Percentiles rank a stretch among this genome's conserved stretches.
Conservation (phyloP, 2,113 vertebrate genomes). For the Loxodonta africana region DNA sequence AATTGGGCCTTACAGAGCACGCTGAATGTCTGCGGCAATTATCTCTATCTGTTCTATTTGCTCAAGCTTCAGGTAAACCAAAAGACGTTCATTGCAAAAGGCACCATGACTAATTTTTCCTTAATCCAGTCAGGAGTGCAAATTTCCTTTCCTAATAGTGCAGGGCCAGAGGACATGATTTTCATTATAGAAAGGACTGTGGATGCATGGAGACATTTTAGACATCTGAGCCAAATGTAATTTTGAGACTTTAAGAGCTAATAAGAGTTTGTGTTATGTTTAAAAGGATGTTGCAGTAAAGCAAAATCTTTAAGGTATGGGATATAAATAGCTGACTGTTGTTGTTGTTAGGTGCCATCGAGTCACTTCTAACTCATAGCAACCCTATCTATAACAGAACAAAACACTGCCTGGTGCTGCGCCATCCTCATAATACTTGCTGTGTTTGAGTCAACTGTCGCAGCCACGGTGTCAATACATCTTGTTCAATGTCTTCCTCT, state of each 20-base stretch:
- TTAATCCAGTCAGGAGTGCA: constrained; percentile 77
- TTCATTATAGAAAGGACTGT: constrained; percentile 39
- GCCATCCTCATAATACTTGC: no score
- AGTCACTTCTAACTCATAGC: no score
- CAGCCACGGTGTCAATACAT: no score
- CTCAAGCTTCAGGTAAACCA: constrained; percentile 54
- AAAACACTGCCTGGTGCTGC: no score
- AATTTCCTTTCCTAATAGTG: constrained; percentile 71
- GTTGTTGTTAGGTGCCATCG: no score
- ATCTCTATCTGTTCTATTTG: constrained; percentile 69
- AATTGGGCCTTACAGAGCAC: not conserved
- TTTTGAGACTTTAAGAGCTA: constrained; percentile 61
- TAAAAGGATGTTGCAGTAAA: constrained; percentile 57
- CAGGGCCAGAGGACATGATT: constrained; percentile 44
- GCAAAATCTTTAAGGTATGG: constrained; percentile 51
- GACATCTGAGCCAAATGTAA: constrained; percentile 67
- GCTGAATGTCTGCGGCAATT: constrained; percentile 47
- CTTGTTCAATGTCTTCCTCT: no score
- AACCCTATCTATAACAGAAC: no score
- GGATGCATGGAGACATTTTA: constrained; percentile 41
- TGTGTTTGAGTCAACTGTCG: no score
- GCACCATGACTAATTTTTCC: constrained; percentile 51
- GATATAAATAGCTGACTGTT: constrained; percentile 27
- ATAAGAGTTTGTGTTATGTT: constrained; percentile 68
- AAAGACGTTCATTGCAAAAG: constrained; percentile 54